Percentiles rank a stretch among this genome's conserved stretches.
These are phyloP conservation scores for Tillus elongatus DNA, from an alignment of 2,888 invertebrate genomes.

Conservation along the genomic window DNA sequence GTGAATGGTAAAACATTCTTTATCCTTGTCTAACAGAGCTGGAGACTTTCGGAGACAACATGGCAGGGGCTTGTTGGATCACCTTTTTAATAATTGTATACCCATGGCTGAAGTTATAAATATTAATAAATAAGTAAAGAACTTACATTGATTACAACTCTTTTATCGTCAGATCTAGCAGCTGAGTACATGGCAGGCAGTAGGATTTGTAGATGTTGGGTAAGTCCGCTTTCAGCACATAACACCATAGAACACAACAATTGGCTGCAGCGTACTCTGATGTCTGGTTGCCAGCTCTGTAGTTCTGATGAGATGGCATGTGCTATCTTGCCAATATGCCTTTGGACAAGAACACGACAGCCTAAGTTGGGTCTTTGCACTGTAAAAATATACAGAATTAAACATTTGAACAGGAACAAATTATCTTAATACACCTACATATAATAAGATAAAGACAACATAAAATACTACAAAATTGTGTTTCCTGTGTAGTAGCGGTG, in stretches of 20 bases:
- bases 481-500: too few species aligned
- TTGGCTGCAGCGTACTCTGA: constrained; percentile 63
- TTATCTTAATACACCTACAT: too few species aligned
- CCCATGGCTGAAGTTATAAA: too few species aligned
- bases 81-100: too few species aligned
- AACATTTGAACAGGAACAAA: too few species aligned
- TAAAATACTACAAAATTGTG: too few species aligned
- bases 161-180: constrained; percentile 53
- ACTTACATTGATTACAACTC: constrained; percentile 51
- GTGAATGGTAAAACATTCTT: too few species aligned
- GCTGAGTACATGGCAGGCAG: constrained; percentile 49
- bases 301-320: constrained; percentile 64
- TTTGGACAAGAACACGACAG: constrained; percentile 69
- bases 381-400: too few species aligned
- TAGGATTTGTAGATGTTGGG: constrained; percentile 54
- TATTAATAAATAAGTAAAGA: constrained; percentile 5
- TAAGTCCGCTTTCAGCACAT: constrained; percentile 64
- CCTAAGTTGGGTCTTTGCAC: constrained; percentile 78
- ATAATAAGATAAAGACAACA: too few species aligned
- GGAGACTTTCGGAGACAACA: too few species aligned
- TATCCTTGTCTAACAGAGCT: too few species aligned
- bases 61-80: too few species aligned
- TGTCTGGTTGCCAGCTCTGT: constrained; percentile 61
- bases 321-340: constrained; percentile 64
- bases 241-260: constrained; percentile 62